phyloP scores from a whole-genome alignment of 2,888 invertebrate species.

The Polymixis flavicincta region DNA sequence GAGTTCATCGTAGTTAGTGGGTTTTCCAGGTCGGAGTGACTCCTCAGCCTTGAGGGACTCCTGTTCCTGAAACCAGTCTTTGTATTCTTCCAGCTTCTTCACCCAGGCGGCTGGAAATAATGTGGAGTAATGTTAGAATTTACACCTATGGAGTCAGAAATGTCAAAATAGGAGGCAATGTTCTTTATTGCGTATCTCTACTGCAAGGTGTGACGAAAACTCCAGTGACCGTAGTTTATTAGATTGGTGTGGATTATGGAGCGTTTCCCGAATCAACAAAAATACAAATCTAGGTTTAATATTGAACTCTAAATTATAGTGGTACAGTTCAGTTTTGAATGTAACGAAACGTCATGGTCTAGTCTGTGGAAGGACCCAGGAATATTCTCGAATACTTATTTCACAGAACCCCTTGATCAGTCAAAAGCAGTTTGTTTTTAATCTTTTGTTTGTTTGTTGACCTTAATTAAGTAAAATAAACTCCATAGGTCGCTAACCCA shows the following conservation, averaged over 20 bases:
- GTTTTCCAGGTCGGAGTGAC: slow-evolving; percentile 94
- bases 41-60: slow-evolving; percentile 94
- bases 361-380: neutral
- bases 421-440: too few species aligned
- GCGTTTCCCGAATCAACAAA: neutral
- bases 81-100: slow-evolving; percentile 93
- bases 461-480: too few species aligned
- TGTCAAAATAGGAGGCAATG: neutral
- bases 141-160: neutral
- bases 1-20: slow-evolving; percentile 95
- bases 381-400: neutral
- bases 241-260: neutral
- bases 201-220: neutral
- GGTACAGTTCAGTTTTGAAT: neutral
- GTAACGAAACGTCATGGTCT: neutral
- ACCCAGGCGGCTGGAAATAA: slow-evolving; percentile 92
- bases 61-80: slow-evolving; percentile 94
- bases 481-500: too few species aligned
- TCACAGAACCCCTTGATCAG: neutral
- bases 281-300: neutral
- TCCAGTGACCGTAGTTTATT: too few species aligned
- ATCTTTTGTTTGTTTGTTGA: too few species aligned
- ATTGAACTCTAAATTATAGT: neutral
- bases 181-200: neutral
- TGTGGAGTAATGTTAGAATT: neutral